phyloP scores from a whole-genome alignment of 2,113 vertebrate species.

The Nycticorax nycticorax region DNA sequence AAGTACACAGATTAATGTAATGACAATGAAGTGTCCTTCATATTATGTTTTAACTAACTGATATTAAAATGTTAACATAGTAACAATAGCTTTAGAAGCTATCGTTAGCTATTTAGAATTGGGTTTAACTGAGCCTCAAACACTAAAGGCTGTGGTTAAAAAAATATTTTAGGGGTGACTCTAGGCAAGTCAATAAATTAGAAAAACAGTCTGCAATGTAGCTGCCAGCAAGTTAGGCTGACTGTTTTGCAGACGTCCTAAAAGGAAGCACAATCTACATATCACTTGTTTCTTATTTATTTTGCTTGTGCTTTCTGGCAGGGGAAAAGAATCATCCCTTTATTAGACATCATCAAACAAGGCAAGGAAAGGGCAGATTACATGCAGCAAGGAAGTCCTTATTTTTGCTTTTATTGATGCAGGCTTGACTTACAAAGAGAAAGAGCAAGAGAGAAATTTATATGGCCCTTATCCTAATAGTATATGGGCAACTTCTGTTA shows the following conservation, averaged over 20 bases:
- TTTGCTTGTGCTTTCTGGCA: neutral
- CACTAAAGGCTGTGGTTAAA: neutral
- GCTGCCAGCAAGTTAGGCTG: neutral
- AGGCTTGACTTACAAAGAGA: neutral
- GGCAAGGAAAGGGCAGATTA: neutral
- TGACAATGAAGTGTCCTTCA: neutral
- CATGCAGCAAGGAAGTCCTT: neutral
- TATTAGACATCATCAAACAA: neutral
- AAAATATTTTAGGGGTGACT: conserved; percentile 4
- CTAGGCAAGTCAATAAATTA: conserved; percentile 29
- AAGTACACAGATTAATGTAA: neutral
- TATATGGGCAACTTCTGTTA: neutral
- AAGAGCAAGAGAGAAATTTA: neutral
- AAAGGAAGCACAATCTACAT: neutral
- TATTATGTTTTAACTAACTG: neutral
- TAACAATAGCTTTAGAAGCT: neutral
- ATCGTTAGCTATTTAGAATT: neutral
- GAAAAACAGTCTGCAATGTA: neutral
- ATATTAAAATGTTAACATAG: neutral
- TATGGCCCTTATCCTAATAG: neutral
- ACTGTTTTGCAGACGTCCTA: neutral
- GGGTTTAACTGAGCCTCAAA: neutral
- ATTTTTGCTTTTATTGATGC: neutral
- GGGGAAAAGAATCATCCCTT: neutral
- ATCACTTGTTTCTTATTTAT: neutral